Evolutionary conservation across 2,797 vertebrate species (phyloP).

Genomic region (Halcyon badia): DNA sequence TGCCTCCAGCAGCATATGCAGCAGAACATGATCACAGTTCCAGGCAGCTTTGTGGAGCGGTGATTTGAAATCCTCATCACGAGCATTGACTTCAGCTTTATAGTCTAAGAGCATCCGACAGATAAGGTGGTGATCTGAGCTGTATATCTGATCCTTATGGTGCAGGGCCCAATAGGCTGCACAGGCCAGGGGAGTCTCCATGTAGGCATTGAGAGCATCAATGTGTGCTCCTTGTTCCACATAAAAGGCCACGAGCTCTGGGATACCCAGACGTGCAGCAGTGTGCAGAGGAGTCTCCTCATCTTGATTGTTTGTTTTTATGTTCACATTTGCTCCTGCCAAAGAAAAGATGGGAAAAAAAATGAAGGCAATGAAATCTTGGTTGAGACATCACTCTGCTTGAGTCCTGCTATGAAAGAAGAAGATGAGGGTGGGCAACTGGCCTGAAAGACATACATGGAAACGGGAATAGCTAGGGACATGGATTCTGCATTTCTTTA

Average conservation of each 20-base stretch:
- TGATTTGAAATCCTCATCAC: slow-evolving; percentile 91
- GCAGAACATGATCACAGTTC: slow-evolving; percentile 93
- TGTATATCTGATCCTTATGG: slow-evolving; percentile 89
- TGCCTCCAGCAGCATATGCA: slow-evolving; percentile 92
- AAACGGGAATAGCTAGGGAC: neutral
- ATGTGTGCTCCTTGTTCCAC: slow-evolving; percentile 86
- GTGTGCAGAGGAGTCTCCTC: slow-evolving; percentile 92
- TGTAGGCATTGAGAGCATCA: slow-evolving; percentile 84
- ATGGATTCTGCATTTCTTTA: neutral
- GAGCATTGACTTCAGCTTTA: slow-evolving; percentile 87
- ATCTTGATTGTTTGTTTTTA: slow-evolving; percentile 84
- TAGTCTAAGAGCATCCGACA: slow-evolving; percentile 92
- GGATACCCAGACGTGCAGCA: slow-evolving; percentile 87
- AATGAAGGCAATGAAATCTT: neutral
- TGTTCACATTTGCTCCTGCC: slow-evolving; percentile 89
- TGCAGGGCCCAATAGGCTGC: slow-evolving; percentile 92
- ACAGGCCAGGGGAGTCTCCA: slow-evolving; percentile 90
- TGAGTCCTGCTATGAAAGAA: neutral
- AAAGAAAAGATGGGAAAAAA: neutral
- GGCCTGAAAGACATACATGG: accelerated
- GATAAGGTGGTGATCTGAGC: slow-evolving; percentile 88
- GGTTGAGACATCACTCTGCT: neutral
- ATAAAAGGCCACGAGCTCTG: slow-evolving; percentile 89
- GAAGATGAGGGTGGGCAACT: neutral
- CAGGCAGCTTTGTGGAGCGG: slow-evolving; percentile 96